Evolutionary conservation across 92 coral and sea anemone species (phyloP), one percentile per base, ranked within the genome.

Genomic region (Isaurus tuberculatus): DNA sequence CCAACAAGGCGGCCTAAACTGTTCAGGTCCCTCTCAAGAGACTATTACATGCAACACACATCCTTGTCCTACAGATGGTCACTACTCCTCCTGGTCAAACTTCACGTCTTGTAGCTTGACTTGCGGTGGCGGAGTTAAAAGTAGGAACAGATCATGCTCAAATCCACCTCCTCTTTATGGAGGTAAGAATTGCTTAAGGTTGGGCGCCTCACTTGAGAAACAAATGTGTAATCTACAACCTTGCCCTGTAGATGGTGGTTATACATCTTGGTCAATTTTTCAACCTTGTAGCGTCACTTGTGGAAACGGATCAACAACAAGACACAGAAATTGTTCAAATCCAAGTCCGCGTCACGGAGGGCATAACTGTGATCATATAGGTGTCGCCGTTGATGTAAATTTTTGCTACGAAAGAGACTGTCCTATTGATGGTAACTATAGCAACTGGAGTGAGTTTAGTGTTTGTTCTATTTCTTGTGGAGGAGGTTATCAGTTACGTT

Each of bases 241-340:
- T 26, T 92, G 95, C 46, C 93, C 95, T 15, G 81, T 92, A 22
- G 81, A 92, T 36, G 95, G 95, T 32, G 91, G 91, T 2, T 89
- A 86, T 80, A 86, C 87, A n/a, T 33, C 70, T 17, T 92, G 95
- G 95, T 84, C 93, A 8, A 70, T 81, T 61, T 92, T 77, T 66
- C 32, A 89, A 14, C 19, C 25, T 8, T 92, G 95, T 58, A 89
- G 91, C 3, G 84, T 79, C 2, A 86, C 91, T n/a, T 92, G 95
- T 71, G 89, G 90, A 20, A 86, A 81, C 44, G 95, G 95, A 20
- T 31, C 91, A 15, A 75, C 34, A 82, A 83, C 70, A 22, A 75
- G 94, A 61, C 80, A 67, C 0, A 63, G 94, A 65, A 72, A 72
- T 19, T 91, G 94, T 53, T 46, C 89, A 0, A 88, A 81, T 29